Percentiles rank a stretch among this genome's conserved stretches.
These are phyloP conservation scores for Lamproptera curius DNA, from an alignment of 2,888 invertebrate species.

Conservation along the genomic window DNA sequence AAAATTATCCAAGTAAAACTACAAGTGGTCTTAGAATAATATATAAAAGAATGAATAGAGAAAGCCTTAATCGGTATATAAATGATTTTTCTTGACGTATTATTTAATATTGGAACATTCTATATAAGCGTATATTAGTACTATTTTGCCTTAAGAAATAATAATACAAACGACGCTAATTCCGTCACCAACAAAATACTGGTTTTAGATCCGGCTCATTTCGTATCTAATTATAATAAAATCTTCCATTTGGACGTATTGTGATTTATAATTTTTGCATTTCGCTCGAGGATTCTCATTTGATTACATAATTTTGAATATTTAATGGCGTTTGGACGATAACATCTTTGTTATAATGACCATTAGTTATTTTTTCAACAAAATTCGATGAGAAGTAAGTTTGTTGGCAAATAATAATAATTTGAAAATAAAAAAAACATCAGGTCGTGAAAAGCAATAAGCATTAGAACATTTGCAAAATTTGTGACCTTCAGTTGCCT, in stretches of 20 bases:
- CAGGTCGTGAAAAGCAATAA: too few relatives aligned
- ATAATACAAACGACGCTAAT: slow-evolving; percentile 4
- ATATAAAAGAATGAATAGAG: background rate
- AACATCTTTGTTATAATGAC: background rate
- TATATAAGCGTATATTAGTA: background rate
- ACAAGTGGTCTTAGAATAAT: too few relatives aligned
- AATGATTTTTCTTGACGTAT: background rate
- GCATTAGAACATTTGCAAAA: too few relatives aligned
- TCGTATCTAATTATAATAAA: slow-evolving; percentile 19
- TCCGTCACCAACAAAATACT: slow-evolving; percentile 12
- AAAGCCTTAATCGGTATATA: background rate
- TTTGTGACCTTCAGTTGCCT: too few relatives aligned
- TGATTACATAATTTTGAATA: slow-evolving; percentile 16
- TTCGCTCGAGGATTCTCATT: slow-evolving; percentile 17
- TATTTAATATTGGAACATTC: slow-evolving; percentile 1
- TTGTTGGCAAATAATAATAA: too few relatives aligned
- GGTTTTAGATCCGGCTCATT: slow-evolving; percentile 22
- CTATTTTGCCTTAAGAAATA: slow-evolving; percentile 3
- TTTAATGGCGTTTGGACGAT: background rate
- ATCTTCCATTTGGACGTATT: slow-evolving; percentile 12
- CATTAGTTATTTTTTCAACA: background rate
- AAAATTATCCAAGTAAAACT: too few relatives aligned
- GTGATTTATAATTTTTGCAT: slow-evolving; percentile 15
- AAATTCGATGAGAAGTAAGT: too few relatives aligned
- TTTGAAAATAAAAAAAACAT: too few relatives aligned